Evolutionary conservation across 2,113 vertebrate genomes (phyloP).

Genomic region (Heteronetta atricapilla): DNA sequence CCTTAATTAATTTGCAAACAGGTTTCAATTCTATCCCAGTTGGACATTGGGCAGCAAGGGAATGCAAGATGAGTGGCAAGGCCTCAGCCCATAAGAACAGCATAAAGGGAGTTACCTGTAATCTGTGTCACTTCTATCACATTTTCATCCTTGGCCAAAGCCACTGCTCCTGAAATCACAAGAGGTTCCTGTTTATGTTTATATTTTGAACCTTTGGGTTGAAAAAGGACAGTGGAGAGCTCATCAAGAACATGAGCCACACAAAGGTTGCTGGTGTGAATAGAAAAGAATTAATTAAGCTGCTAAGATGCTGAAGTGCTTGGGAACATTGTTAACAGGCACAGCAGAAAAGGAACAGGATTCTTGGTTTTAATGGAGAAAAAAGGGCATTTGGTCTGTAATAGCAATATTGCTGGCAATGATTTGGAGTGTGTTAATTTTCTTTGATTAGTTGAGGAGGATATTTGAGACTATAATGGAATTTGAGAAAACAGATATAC

Average conservation of each 20-base stretch:
- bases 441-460: background rate
- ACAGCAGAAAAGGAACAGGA: background rate
- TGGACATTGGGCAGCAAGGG: background rate
- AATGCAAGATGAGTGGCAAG: background rate
- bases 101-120: conserved; percentile 26
- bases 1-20: background rate
- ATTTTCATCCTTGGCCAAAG: background rate
- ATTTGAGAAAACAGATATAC: background rate
- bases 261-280: background rate
- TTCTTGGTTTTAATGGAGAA: background rate
- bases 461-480: background rate
- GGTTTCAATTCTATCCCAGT: background rate
- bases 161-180: conserved; percentile 59
- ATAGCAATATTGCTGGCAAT: background rate
- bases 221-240: background rate
- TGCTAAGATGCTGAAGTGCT: background rate
- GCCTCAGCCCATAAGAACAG: background rate
- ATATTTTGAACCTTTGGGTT: background rate
- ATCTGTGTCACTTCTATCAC: conserved; percentile 1
- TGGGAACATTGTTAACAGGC: background rate
- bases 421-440: background rate
- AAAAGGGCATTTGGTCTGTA: background rate
- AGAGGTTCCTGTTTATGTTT: background rate
- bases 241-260: background rate
- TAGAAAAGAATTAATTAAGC: background rate